Conservation (phyloP, 2,888 invertebrate species). For the Clepsis dumicolana region DNA sequence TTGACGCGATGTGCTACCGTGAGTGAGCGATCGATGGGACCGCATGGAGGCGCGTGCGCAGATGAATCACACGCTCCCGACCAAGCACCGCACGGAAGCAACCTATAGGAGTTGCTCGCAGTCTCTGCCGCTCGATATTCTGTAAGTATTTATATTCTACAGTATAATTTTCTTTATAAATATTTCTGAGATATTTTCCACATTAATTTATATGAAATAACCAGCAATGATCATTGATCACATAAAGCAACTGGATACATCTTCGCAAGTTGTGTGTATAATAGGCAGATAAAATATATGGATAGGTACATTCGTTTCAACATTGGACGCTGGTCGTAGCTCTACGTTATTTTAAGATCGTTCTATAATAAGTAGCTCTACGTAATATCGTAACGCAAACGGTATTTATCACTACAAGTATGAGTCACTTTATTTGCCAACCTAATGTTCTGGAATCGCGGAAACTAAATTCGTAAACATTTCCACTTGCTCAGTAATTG, state of each 20-base stretch:
- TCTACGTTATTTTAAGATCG: background rate
- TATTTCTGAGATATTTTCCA: background rate
- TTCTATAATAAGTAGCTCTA: background rate
- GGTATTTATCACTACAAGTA: background rate
- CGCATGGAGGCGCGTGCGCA: constrained; percentile 79
- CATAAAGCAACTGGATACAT: background rate
- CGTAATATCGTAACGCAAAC: background rate
- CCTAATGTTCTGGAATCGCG: background rate
- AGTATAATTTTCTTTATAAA: background rate
- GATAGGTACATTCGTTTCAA: background rate
- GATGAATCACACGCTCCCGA: constrained; percentile 73
- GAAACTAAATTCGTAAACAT: background rate
- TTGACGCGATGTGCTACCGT: constrained; percentile 34
- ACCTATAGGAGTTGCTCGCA: constrained; percentile 82
- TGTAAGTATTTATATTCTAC: constrained; percentile 66
- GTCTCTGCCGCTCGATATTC: constrained; percentile 82
- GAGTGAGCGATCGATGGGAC: constrained; percentile 53
- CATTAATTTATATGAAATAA: too few species aligned
- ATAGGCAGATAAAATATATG: too few species aligned
- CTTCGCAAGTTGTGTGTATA: too few species aligned
- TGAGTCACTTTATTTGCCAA: background rate
- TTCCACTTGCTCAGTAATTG: background rate
- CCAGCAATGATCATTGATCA: background rate
- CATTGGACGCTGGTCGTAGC: background rate
- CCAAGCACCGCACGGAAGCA: constrained; percentile 74